These are phyloP conservation scores for Montipora foliosa DNA, from an alignment of 64 coral and sea anemone genomes.

Conservation along the genomic window DNA sequence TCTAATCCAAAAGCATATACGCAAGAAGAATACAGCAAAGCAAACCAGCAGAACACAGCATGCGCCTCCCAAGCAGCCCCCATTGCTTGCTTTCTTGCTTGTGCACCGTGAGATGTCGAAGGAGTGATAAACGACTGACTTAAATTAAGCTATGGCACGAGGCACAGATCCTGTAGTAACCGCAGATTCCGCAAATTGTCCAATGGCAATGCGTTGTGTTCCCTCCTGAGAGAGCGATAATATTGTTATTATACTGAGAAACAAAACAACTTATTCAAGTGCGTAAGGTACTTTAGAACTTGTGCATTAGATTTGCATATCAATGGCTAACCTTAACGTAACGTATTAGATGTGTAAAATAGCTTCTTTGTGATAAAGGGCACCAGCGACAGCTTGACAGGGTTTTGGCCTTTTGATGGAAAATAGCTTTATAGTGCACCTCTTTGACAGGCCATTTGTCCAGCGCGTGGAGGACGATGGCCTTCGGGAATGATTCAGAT, in stretches of 20 bases:
- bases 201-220: not conserved
- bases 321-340: not conserved
- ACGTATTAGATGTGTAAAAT: constrained; percentile 39
- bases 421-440: not conserved
- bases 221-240: constrained; percentile 32
- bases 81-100: not conserved
- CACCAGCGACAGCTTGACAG: constrained; percentile 14
- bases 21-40: not conserved
- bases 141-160: constrained; percentile 24
- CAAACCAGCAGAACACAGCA: not conserved
- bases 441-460: not conserved
- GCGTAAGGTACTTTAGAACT: constrained; percentile 17
- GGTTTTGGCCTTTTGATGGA: not conserved
- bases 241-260: constrained; percentile 23
- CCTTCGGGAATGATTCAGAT: not conserved
- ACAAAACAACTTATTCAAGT: constrained; percentile 58
- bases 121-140: not conserved
- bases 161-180: constrained; percentile 22
- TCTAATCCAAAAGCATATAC: not conserved
- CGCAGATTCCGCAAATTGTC: constrained; percentile 26
- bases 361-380: not conserved
- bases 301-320: constrained; percentile 37
- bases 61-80: not conserved
- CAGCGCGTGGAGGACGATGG: not conserved
- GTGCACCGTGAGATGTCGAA: not conserved